These are phyloP conservation scores for Gastrophryne carolinensis DNA, from an alignment of 2,797 vertebrate genomes.

Conservation along the genomic window DNA sequence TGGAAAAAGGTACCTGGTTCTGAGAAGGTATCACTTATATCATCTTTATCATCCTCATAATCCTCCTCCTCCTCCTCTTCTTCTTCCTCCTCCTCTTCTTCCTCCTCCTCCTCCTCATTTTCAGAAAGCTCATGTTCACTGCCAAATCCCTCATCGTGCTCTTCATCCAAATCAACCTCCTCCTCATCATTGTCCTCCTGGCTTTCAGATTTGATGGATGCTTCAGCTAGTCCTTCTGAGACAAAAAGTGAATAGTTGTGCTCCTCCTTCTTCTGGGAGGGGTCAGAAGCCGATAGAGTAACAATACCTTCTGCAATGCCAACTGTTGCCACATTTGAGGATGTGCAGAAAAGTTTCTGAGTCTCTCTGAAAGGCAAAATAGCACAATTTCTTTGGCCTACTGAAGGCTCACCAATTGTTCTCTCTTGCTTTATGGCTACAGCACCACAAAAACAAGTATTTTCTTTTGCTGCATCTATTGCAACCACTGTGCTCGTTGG, in stretches of 20 bases:
- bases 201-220: conserved; percentile 74
- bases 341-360: conserved; percentile 72
- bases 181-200: conserved; percentile 84
- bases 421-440: conserved; percentile 70
- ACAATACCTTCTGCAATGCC: conserved; percentile 67
- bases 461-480: conserved; percentile 71
- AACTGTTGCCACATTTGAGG: conserved; percentile 63
- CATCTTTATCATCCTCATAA: conserved; percentile 78
- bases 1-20: conserved; percentile 86
- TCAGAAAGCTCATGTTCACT: conserved; percentile 96
- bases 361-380: conserved; percentile 77
- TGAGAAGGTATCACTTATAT: conserved; percentile 95
- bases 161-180: conserved; percentile 78
- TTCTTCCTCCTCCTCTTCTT: conserved; percentile 65
- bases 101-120: conserved; percentile 80
- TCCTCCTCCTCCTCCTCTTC: conserved; percentile 74
- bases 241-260: conserved; percentile 98
- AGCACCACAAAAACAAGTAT: conserved; percentile 71
- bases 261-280: conserved; percentile 91
- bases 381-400: conserved; percentile 58
- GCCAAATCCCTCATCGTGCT: conserved; percentile 93
- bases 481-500: conserved; percentile 68
- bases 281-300: conserved; percentile 70
- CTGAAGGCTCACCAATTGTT: conserved; percentile 61
- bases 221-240: conserved; percentile 75